Evolutionary conservation across 1,140 invertebrate genomes (phyloP), one percentile per base, ranked within the genome.

Genomic region (Charaxes varanes): DNA sequence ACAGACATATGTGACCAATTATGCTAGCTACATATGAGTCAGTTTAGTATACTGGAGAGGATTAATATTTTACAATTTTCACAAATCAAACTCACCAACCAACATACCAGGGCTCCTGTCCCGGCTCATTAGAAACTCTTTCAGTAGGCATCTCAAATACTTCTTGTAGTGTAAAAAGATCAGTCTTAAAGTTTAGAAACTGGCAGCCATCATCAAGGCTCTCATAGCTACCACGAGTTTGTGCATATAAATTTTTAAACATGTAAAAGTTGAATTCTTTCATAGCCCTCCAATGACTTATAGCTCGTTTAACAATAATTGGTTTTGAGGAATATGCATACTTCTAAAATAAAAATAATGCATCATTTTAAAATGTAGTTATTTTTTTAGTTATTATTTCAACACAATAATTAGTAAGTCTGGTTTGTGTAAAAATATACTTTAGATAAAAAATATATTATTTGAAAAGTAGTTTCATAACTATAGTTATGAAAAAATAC

Each of bases 101-200:
- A 41, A 97, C 90, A 83, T 97, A 97, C 95, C 95, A 97, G 0
- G 93, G 89, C 17, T 88, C 83, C 57, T 90, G 76, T 3, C 88
- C 88, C 7, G 85, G 83, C 26, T 77, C 67, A 71, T 92, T 88
- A 28, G 84, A 74, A 0, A 90, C 88, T 58, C 94, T 86, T 21
- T 85, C 85, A 17, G 87, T 67, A 1, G 88, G 87, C 92, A 95
- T 94, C 24, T 87, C 85, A 63, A 97, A 92, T 10, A 95, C 93
- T 64, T 97, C 90, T 36, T 86, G 80, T 18, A 97, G 67, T 19
- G 88, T 89, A 31, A 89, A 87, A 56, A 97, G 91, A 68, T 95
- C 89, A 8, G 94, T 95, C 70, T 93, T 91, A 63, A 97, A 97
- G 38, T 93, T 92, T 43, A 97, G 89, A 78, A 97, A 97, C 67